Conservation (phyloP, 2,113 vertebrate species). For the Eretmodus cyanostictus region DNA sequence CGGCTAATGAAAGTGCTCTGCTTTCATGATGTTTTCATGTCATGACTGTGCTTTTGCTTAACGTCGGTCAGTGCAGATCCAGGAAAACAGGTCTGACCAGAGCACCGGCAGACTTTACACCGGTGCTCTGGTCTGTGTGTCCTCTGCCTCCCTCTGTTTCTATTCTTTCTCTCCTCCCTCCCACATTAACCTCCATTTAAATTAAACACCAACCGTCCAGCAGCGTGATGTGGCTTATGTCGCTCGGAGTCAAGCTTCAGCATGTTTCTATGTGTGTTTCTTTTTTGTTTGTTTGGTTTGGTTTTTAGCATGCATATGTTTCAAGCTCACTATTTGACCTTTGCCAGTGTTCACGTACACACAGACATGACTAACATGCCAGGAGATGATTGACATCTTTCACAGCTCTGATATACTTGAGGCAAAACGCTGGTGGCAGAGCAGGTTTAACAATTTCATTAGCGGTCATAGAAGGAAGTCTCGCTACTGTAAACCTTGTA, state of each 20-base stretch:
- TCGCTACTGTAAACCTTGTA: background rate
- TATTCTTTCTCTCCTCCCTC: background rate
- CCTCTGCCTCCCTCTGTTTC: constrained; percentile 5
- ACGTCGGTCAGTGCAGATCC: background rate
- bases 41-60: background rate
- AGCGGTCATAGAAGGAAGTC: background rate
- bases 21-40: background rate
- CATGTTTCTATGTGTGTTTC: background rate
- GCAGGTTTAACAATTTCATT: background rate
- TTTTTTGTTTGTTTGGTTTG: background rate
- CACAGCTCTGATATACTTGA: background rate
- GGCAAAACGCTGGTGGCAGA: background rate
- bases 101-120: background rate
- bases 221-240: background rate
- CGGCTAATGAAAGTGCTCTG: background rate
- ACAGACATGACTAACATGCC: background rate
- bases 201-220: background rate
- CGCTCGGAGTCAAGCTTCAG: background rate
- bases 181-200: background rate
- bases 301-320: background rate
- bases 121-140: background rate
- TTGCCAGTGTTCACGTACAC: background rate
- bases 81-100: constrained; percentile 12
- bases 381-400: background rate
- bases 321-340: background rate